Percentiles rank a stretch among this genome's conserved stretches.
These are phyloP conservation scores for Whitmania pigra DNA, from an alignment of 1,140 invertebrate genomes.

Conservation along the genomic window DNA sequence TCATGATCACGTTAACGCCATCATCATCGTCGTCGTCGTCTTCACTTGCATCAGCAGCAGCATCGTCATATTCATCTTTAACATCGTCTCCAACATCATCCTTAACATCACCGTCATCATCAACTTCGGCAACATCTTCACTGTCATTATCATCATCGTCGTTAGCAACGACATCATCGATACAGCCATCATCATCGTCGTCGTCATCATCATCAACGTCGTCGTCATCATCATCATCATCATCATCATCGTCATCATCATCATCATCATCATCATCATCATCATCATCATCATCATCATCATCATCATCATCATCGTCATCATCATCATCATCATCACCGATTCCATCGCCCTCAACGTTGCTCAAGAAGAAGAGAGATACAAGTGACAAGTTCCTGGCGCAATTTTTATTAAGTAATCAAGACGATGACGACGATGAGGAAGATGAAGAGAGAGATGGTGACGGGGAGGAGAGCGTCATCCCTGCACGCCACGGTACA, in stretches of 20 bases:
- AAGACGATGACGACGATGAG: too few species aligned
- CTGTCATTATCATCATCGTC: neutral
- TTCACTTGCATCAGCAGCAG: too few species aligned
- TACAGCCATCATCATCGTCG: neutral
- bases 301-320: neutral
- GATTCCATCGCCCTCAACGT: neutral
- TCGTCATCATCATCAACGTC: neutral
- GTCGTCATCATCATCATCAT: neutral
- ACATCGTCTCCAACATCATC: too few species aligned
- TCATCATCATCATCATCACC: neutral
- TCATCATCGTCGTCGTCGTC: too few species aligned
- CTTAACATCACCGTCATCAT: neutral
- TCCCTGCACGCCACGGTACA: too few species aligned
- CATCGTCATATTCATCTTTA: too few species aligned
- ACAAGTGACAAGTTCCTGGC: too few species aligned
- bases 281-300: neutral
- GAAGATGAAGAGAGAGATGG: too few species aligned
- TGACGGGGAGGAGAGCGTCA: too few species aligned
- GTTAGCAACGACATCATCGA: neutral
- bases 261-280: slow-evolving; percentile 3
- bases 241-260: neutral
- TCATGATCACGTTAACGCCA: too few species aligned
- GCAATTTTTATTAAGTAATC: too few species aligned
- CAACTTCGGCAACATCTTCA: neutral
- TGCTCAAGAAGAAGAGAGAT: too few species aligned